Evolutionary conservation across 2,797 vertebrate genomes (phyloP).

Genomic region (Pempheris klunzingeri): DNA sequence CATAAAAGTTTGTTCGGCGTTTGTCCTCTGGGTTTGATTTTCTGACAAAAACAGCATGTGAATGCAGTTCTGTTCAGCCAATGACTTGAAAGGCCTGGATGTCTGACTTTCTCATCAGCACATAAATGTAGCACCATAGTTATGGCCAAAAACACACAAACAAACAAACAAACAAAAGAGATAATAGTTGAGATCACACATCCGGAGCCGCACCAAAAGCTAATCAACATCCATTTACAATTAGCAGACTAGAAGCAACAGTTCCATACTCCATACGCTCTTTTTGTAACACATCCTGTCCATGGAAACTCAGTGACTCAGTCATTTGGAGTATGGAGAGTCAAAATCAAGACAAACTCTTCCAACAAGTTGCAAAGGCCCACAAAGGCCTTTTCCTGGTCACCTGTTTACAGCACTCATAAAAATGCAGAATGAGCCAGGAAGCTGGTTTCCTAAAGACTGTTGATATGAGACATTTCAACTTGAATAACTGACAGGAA

Average conservation of each 20-base stretch:
- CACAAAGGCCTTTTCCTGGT: not conserved
- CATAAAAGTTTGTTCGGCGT: constrained; percentile 44
- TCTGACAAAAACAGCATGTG: constrained; percentile 17
- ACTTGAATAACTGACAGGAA: not conserved
- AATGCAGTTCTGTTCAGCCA: constrained; percentile 23
- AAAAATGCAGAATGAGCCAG: not conserved
- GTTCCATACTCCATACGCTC: not conserved
- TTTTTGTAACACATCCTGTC: not conserved
- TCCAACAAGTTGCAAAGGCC: not conserved
- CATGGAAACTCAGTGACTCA: not conserved
- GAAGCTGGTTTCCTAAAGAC: not conserved
- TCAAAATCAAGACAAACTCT: not conserved
- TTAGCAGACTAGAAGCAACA: not conserved
- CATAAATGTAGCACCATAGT: not conserved
- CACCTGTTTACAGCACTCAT: not conserved
- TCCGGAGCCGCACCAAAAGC: constrained; percentile 34
- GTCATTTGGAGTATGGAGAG: constrained; percentile 2
- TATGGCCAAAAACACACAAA: constrained; percentile 4
- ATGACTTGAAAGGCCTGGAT: not conserved
- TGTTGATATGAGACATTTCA: not conserved
- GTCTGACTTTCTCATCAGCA: constrained; percentile 35
- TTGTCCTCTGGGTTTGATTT: constrained; percentile 39
- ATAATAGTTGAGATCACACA: constrained; percentile 20
- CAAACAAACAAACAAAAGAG: constrained; percentile 21
- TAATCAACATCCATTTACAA: constrained; percentile 38